Percentiles rank a stretch among this genome's conserved stretches.
Evolutionary conservation across 2,888 invertebrate genomes (phyloP).

Genomic region (Pheosia gnoma): DNA sequence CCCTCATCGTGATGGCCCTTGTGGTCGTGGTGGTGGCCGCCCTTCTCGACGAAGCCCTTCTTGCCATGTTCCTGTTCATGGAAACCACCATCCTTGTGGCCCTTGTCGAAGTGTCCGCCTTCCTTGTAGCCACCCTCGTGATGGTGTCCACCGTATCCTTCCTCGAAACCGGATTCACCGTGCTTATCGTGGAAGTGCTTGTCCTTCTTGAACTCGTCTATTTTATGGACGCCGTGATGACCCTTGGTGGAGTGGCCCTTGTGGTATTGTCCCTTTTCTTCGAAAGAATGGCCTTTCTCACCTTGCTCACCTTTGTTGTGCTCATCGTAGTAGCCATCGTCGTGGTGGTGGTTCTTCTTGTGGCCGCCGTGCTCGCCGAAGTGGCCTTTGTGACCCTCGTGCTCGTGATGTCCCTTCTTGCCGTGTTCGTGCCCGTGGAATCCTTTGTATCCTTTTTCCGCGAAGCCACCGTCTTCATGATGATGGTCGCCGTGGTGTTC

Average conservation of each 20-base stretch:
- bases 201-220: slow-evolving; percentile 93
- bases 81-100: slow-evolving; percentile 89
- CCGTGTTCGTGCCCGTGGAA: slow-evolving; percentile 87
- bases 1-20: slow-evolving; percentile 90
- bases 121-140: slow-evolving; percentile 90
- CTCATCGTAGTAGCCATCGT: slow-evolving; percentile 86
- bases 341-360: slow-evolving; percentile 86
- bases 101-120: slow-evolving; percentile 91
- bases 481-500: slow-evolving; percentile 86
- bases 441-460: slow-evolving; percentile 88
- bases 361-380: slow-evolving; percentile 85
- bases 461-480: slow-evolving; percentile 86
- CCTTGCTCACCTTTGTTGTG: slow-evolving; percentile 87
- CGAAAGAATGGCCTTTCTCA: slow-evolving; percentile 83
- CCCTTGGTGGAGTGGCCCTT: slow-evolving; percentile 94
- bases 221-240: slow-evolving; percentile 92
- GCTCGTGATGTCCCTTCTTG: slow-evolving; percentile 88
- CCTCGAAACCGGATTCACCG: slow-evolving; percentile 91
- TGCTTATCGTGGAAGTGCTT: slow-evolving; percentile 94
- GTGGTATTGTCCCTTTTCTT: slow-evolving; percentile 87
- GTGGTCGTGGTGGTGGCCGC: slow-evolving; percentile 90
- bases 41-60: slow-evolving; percentile 91
- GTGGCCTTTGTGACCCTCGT: slow-evolving; percentile 85
- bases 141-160: slow-evolving; percentile 90
- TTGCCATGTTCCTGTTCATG: slow-evolving; percentile 91